phyloP scores from a whole-genome alignment of 2,888 invertebrate genomes.

The Caenorhabditis virilis region DNA sequence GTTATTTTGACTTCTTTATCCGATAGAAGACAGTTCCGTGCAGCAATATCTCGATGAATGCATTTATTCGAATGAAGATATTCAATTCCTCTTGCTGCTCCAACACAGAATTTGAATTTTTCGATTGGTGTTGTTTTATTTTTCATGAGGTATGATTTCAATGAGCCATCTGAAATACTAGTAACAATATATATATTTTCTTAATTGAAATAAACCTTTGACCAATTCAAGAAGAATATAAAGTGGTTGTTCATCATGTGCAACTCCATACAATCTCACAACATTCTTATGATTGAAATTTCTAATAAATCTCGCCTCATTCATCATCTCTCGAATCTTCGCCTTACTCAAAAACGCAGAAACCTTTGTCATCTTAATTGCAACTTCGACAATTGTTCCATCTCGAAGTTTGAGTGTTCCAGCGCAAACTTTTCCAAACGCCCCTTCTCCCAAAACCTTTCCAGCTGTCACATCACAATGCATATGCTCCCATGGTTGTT shows the following conservation, averaged over 20 bases:
- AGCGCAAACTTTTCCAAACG: slow-evolving; percentile 36
- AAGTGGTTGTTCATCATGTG: slow-evolving; percentile 40
- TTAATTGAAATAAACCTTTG: slow-evolving; percentile 10
- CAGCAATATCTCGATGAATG: slow-evolving; percentile 35
- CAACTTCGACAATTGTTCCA: slow-evolving; percentile 25
- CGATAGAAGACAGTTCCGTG: slow-evolving; percentile 20
- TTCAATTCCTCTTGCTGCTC: slow-evolving; percentile 23
- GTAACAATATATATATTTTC: not conserved
- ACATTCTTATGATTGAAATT: slow-evolving; percentile 38
- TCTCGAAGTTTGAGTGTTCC: slow-evolving; percentile 27
- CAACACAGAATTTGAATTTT: slow-evolving; percentile 7
- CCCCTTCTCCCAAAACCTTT: slow-evolving; percentile 34
- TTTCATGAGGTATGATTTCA: slow-evolving; percentile 12
- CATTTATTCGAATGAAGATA: slow-evolving; percentile 25
- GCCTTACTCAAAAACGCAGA: slow-evolving; percentile 19
- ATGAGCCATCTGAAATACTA: slow-evolving; percentile 3
- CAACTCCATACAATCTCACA: slow-evolving; percentile 41
- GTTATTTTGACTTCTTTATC: slow-evolving; percentile 34
- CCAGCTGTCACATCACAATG: slow-evolving; percentile 32
- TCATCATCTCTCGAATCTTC: slow-evolving; percentile 47
- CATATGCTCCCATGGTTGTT: slow-evolving; percentile 35
- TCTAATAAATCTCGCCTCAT: slow-evolving; percentile 39
- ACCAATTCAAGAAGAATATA: slow-evolving; percentile 43
- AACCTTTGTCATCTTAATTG: slow-evolving; percentile 36
- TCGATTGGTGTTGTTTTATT: slow-evolving; percentile 3